Base-by-base conservation (phyloP, 2,888 invertebrate species). In the Serrognathus titanus region DNA sequence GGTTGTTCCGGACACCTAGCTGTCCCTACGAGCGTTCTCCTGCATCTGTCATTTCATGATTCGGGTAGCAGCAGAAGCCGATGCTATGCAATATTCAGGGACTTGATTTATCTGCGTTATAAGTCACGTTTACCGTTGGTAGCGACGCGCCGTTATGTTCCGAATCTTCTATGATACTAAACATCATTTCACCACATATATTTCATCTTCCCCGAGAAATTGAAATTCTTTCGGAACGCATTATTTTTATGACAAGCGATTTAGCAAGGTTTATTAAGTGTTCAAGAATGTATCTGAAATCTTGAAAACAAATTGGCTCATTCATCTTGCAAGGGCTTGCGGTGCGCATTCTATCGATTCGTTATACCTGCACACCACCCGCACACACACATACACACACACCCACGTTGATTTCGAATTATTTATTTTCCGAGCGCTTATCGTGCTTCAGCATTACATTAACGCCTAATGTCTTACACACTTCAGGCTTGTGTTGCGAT, bases 261-360 rank as follows among this genome's bases (percentile, higher is more conserved):
- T 68, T 65, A 51, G 62, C 60, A 36, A 49, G 65, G 65, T 71
- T 71, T 71, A 72, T 72, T 71, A 70, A 72, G 69, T 69, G 69
- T 66, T 64, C 62, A 56, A 62, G 69, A 69, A 71, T 69, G 66
- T 71, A 69, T 71, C 67, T 65, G 66, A 69, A 66, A 69, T 68
- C 68, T 64, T 58, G 67, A 64, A 69, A 70, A 71, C 71, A 72
- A 72, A 72, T 73, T 71, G 71, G 69, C 69, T 69, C 69, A 72
- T 73, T 72, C 72, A 69, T 72, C 72, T 68, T 68, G 53, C 51
- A 64, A 59, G 59, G 61, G 60, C 62, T 61, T 62, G 56, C 58
- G 51, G 58, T 63, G 63, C 55, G 55, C 45, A 52, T 51, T 48
- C 49, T 58, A 60, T 60, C 56, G 56, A 60, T 58, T 57, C 54